Percentiles rank a stretch among this genome's conserved stretches.
Conservation (phyloP, 1,140 invertebrate genomes). For the silkworm (Bombyx mori) region DNA sequence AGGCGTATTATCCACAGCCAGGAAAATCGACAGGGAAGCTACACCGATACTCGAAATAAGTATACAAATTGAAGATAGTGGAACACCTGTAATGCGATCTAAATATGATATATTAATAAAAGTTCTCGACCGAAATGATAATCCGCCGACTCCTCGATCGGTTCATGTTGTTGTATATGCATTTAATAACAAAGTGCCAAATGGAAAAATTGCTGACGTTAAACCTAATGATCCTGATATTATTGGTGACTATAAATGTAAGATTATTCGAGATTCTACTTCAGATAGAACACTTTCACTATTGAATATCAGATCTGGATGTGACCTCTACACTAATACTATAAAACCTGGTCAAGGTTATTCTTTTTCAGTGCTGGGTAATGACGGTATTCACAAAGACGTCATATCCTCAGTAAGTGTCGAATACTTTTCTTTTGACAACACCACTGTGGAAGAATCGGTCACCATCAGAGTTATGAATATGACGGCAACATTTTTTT, state of each 20-base stretch:
- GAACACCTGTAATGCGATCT: constrained; percentile 84
- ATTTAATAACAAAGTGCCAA: constrained; percentile 79
- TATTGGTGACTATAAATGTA: constrained; percentile 89
- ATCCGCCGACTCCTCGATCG: constrained; percentile 86
- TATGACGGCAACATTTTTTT: constrained; percentile 80
- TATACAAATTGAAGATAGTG: constrained; percentile 92
- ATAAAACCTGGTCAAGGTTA: constrained; percentile 79
- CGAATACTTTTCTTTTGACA: constrained; percentile 85
- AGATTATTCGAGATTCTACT: constrained; percentile 76
- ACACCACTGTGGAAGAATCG: constrained; percentile 86
- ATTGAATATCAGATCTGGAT: constrained; percentile 82
- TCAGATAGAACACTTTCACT: constrained; percentile 68
- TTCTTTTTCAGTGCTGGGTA: constrained; percentile 85
- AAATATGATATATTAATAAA: constrained; percentile 83
- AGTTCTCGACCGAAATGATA: constrained; percentile 93
- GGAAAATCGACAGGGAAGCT: constrained; percentile 85
- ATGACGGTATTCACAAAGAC: constrained; percentile 89
- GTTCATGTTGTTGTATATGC: constrained; percentile 86
- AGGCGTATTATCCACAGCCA: constrained; percentile 84
- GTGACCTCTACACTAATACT: constrained; percentile 82
- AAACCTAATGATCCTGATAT: constrained; percentile 92
- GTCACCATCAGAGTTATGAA: constrained; percentile 82
- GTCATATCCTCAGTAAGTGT: constrained; percentile 88
- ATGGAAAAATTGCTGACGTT: constrained; percentile 90
- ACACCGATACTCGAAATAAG: constrained; percentile 81